Evolutionary conservation across 2,113 vertebrate genomes (phyloP).

Genomic region (Pseudorectes ferrugineus): DNA sequence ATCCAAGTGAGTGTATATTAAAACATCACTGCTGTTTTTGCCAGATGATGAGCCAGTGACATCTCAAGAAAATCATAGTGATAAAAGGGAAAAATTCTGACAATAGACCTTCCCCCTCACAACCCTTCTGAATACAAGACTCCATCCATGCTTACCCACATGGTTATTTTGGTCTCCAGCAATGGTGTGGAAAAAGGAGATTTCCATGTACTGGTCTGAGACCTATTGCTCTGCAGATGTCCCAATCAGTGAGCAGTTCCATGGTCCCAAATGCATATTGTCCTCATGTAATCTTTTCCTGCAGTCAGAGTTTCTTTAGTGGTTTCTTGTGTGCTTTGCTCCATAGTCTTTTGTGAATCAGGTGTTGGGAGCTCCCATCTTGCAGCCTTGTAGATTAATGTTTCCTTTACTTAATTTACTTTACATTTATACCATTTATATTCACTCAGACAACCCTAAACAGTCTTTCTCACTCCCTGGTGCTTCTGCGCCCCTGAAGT

Average conservation of each 20-base stretch:
- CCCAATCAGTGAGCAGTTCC: background rate
- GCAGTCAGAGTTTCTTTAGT: background rate
- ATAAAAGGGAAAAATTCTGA: background rate
- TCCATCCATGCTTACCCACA: background rate
- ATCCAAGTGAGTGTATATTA: background rate
- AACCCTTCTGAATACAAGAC: background rate
- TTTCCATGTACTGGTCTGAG: background rate
- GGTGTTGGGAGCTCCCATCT: background rate
- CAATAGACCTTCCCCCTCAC: background rate
- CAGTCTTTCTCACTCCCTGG: background rate
- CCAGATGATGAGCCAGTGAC: background rate
- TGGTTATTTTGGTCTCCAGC: background rate
- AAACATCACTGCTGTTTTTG: background rate
- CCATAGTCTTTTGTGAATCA: background rate
- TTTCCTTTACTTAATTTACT: constrained; percentile 36
- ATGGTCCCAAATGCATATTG: background rate
- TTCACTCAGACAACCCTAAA: background rate
- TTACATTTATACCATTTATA: background rate
- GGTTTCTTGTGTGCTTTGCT: background rate
- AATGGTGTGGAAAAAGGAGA: background rate
- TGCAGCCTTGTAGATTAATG: background rate
- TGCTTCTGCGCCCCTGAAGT: constrained; percentile 29
- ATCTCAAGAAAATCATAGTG: background rate
- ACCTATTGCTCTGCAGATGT: background rate
- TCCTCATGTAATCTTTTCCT: background rate